Conservation (phyloP, 2,888 invertebrate genomes). For the Sclerodermus sp. region DNA sequence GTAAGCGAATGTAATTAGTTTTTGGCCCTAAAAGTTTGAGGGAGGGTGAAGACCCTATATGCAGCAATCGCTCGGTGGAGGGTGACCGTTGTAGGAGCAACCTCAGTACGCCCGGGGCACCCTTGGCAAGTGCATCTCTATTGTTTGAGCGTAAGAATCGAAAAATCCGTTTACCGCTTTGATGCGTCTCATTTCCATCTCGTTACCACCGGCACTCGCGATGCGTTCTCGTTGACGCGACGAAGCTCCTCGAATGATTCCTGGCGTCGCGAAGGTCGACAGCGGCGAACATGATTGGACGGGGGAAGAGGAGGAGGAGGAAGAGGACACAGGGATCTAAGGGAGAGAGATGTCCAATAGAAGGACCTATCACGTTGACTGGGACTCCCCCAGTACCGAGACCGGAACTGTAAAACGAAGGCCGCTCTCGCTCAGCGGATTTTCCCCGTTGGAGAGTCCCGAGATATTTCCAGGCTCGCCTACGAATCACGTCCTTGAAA, state of each 20-base stretch:
- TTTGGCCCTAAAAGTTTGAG: constrained; percentile 51
- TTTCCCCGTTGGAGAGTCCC: constrained; percentile 19
- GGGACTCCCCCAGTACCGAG: constrained; percentile 72
- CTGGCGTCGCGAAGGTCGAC: too few relatives aligned
- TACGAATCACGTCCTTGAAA: too few relatives aligned
- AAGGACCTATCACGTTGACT: constrained; percentile 61
- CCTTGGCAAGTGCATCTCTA: constrained; percentile 52
- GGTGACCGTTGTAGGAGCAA: constrained; percentile 29
- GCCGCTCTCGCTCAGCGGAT: constrained; percentile 60
- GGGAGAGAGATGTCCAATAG: constrained; percentile 27
- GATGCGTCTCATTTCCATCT: too few relatives aligned
- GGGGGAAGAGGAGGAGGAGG: not conserved
- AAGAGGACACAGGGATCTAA: not conserved
- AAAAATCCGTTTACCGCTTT: too few relatives aligned
- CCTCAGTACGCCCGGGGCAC: constrained; percentile 51
- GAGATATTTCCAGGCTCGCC: constrained; percentile 27
- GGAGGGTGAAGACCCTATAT: constrained; percentile 24
- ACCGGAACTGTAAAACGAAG: constrained; percentile 75
- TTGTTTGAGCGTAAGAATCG: too few relatives aligned
- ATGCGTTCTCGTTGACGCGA: too few relatives aligned
- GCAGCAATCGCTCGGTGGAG: constrained; percentile 14
- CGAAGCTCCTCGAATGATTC: too few relatives aligned
- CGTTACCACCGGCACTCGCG: too few relatives aligned
- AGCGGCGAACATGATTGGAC: too few relatives aligned
- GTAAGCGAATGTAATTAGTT: constrained; percentile 53